Evolutionary conservation across 2,797 vertebrate species (phyloP).

Genomic region (Rhinella marina): DNA sequence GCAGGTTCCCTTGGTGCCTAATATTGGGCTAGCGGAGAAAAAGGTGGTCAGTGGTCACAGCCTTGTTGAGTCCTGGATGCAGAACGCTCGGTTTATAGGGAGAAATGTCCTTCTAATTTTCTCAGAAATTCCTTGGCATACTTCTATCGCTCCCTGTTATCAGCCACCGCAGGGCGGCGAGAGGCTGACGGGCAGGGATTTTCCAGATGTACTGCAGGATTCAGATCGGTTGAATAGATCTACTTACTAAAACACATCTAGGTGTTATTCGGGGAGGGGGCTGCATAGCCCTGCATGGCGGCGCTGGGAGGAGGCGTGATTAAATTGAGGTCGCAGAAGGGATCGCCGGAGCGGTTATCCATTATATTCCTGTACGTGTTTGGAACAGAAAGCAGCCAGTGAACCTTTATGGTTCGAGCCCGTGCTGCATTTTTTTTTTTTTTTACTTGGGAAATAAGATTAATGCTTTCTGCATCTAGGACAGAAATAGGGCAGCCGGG

Average conservation of each 20-base stretch:
- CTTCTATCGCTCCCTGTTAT: background rate
- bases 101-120: no score
- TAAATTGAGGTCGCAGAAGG: constrained; percentile 53
- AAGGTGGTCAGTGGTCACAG: no score
- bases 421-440: constrained; percentile 38
- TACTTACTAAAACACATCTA: background rate
- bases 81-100: no score
- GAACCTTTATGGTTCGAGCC: background rate
- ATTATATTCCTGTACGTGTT: constrained; percentile 56
- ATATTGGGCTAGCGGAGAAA: no score
- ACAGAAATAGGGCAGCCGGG: constrained; percentile 26
- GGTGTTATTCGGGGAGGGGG: background rate
- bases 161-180: background rate
- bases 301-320: constrained; percentile 27
- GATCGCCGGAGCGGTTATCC: constrained; percentile 56
- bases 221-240: background rate
- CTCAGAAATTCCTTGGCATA: no score
- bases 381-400: constrained; percentile 50
- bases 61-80: no score
- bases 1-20: no score
- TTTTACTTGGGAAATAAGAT: constrained; percentile 37
- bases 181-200: no score
- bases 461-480: constrained; percentile 32
- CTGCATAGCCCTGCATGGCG: background rate
- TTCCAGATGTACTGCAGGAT: no score